These are phyloP conservation scores for Acomys russatus DNA, from an alignment of 2,797 vertebrate species.

Conservation along the genomic window DNA sequence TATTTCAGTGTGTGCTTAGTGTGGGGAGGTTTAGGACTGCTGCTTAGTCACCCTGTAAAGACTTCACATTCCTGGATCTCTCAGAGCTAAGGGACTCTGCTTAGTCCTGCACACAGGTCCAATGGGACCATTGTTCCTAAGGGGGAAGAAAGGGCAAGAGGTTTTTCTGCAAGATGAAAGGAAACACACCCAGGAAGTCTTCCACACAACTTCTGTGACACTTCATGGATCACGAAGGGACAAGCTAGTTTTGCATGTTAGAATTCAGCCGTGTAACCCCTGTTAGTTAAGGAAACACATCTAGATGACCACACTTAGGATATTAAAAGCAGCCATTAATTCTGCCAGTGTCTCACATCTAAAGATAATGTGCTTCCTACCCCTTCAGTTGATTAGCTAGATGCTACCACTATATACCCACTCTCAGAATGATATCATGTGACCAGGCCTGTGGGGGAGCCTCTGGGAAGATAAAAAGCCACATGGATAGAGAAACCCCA, in stretches of 20 bases:
- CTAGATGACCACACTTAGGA: neutral
- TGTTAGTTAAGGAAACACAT: neutral
- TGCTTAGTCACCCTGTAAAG: neutral
- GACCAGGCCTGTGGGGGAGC: neutral
- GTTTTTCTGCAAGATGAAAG: neutral
- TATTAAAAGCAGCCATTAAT: neutral
- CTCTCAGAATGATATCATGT: neutral
- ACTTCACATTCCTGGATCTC: neutral
- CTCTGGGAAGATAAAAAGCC: neutral
- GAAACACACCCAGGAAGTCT: neutral
- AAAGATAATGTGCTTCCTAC: neutral
- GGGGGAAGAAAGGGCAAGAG: neutral
- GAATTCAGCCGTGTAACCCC: neutral
- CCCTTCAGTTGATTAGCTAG: neutral
- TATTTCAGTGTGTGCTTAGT: neutral
- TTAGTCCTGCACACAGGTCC: neutral
- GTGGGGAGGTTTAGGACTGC: neutral
- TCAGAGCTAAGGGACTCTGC: neutral
- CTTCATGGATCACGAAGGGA: neutral
- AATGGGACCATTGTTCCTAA: neutral
- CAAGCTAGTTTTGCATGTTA: neutral
- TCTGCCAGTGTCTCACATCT: neutral
- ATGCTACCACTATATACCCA: neutral
- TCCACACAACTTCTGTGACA: neutral
- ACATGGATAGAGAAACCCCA: neutral